A percentile compares a stretch with the other conserved stretches of the same genome.
Conservation (phyloP, 2,113 vertebrate genomes). For the Dicaeum eximium region DNA sequence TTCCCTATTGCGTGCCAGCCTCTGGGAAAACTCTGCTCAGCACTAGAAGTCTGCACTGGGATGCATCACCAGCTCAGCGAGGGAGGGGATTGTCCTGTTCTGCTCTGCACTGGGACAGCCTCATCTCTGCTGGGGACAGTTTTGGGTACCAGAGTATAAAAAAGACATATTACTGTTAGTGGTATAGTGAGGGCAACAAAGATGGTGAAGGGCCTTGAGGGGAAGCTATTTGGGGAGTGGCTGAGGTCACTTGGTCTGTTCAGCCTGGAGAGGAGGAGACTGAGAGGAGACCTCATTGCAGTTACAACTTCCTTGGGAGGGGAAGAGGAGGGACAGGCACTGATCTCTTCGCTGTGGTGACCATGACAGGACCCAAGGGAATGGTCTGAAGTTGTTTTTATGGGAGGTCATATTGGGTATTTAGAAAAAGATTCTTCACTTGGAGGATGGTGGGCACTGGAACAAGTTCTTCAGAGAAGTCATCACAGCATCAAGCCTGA, state of each 20-base stretch:
- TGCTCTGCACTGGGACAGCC: neutral
- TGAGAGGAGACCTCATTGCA: neutral
- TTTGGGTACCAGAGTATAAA: rapidly evolving
- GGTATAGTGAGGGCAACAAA: too few relatives aligned
- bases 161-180: too few relatives aligned
- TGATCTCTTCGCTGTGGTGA: neutral
- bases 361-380: neutral
- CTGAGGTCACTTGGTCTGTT: neutral
- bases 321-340: neutral
- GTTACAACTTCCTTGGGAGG: neutral
- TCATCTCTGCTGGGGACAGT: neutral
- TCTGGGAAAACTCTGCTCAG: neutral
- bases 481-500: neutral
- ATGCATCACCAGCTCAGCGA: neutral
- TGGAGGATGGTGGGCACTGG: neutral
- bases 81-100: neutral
- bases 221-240: rapidly evolving
- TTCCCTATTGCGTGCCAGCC: too few relatives aligned
- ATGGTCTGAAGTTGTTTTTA: neutral
- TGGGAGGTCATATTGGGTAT: too few relatives aligned
- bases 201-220: neutral
- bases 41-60: neutral
- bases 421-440: neutral
- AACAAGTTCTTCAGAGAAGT: neutral
- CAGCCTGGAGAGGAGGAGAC: neutral